Percentiles rank a stretch among this genome's conserved stretches.
phyloP scores from a whole-genome alignment of 2,888 invertebrate species.

The Epirrhoe alternata region DNA sequence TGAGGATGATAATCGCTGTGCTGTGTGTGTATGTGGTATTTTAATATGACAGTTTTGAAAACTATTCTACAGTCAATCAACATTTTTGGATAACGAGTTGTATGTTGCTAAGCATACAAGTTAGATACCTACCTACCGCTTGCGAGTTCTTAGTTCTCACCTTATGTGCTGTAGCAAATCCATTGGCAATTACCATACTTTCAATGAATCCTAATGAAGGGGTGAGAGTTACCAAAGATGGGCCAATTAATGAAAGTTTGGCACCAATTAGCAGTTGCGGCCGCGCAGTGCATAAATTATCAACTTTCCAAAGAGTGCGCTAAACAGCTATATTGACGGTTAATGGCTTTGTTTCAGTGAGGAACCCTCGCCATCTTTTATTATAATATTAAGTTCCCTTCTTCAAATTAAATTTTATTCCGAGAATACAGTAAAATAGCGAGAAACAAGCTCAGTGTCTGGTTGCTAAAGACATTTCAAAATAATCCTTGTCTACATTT shows the following conservation, averaged over 20 bases:
- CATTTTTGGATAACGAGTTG: background rate
- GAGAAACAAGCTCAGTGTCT: background rate
- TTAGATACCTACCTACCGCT: no score
- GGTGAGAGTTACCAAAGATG: slow-evolving; percentile 54
- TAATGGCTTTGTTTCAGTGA: slow-evolving; percentile 17
- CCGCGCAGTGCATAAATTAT: slow-evolving; percentile 65
- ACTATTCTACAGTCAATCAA: background rate
- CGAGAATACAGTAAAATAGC: background rate
- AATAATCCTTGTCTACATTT: background rate
- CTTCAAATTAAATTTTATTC: background rate
- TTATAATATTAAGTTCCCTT: background rate
- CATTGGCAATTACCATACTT: slow-evolving; percentile 51
- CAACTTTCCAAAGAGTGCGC: slow-evolving; percentile 34
- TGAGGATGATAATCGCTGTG: no score
- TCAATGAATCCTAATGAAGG: slow-evolving; percentile 54
- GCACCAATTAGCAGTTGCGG: slow-evolving; percentile 62
- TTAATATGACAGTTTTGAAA: background rate
- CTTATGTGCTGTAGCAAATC: slow-evolving; percentile 7
- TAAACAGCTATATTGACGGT: slow-evolving; percentile 20
- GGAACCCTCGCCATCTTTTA: background rate
- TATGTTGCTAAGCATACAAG: background rate
- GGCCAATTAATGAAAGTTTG: slow-evolving; percentile 67
- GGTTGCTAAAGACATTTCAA: background rate
- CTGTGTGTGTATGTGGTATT: no score
- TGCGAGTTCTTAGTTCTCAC: slow-evolving; percentile 3